A percentile compares a stretch with the other conserved stretches of the same genome.
Conservation (phyloP, 2,888 invertebrate genomes). For the Panopea generosa region DNA sequence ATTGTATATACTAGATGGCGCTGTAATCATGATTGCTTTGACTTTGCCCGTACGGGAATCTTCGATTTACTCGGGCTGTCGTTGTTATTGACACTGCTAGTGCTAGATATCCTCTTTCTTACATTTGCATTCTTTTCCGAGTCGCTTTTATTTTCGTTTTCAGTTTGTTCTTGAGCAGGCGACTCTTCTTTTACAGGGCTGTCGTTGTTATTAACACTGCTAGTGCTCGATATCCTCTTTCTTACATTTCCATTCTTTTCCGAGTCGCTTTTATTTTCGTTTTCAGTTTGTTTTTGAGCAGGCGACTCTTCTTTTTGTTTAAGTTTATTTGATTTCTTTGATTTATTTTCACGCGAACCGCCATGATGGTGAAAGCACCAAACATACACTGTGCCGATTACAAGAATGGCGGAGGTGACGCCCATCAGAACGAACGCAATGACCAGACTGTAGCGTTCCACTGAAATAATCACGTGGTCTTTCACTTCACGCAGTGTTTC, state of each 20-base stretch:
- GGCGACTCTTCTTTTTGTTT: not conserved
- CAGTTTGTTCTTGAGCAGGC: no score
- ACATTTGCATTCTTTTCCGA: conserved; percentile 27
- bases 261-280: no score
- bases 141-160: no score
- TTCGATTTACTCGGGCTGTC: conserved; percentile 57
- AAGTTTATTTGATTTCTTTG: not conserved
- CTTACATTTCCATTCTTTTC: conserved; percentile 32
- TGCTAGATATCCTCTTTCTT: conserved; percentile 32
- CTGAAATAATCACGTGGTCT: conserved; percentile 58
- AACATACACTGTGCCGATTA: conserved; percentile 52
- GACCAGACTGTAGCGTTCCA: conserved; percentile 39
- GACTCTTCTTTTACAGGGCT: conserved; percentile 60
- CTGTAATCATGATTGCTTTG: no score
- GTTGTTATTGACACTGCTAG: conserved; percentile 42
- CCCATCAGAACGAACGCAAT: conserved; percentile 49
- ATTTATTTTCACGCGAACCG: not conserved
- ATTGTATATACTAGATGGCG: no score
- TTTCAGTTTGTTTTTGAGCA: not conserved
- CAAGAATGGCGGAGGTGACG: conserved; percentile 36
- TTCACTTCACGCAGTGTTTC: conserved; percentile 47
- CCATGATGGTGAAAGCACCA: conserved; percentile 51
- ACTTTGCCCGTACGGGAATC: no score
- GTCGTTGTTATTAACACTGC: conserved; percentile 45
- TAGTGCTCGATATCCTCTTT: conserved; percentile 31